Evolutionary conservation across 1,140 invertebrate species (phyloP), one percentile per base, ranked within the genome.

Genomic region (Mercenaria mercenaria): DNA sequence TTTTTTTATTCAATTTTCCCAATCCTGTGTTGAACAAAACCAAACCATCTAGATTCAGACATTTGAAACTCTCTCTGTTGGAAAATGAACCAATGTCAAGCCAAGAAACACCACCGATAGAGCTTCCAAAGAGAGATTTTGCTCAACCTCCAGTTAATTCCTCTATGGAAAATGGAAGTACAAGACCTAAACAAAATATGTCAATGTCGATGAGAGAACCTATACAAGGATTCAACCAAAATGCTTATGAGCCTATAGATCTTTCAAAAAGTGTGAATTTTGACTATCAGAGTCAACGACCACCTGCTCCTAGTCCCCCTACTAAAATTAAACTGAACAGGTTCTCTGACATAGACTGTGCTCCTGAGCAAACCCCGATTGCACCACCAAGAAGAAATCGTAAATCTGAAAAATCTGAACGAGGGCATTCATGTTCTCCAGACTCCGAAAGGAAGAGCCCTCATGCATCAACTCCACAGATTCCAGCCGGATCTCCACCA

Each of bases 351-450:
- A 29, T 64, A 29, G 34, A 77, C 37, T 34, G 26, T 34, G 8
- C 32, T 23, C 4, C 18, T 18, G 59, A 79, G 23, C 74, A 87
- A n/a, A 20, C 26, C 8, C 86, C 86, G 23, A 32, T 81, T 47
- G 86, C 86, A 32, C 86, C 86, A 20, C 86, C 86, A 26, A 81
- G 86, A 39, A 80, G 86, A 41, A 88, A 88, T 50, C 50, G 79
- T 32, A 84, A 84, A 32, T 34, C 61, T 43, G 61, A 67, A 4
- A 72, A 47, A 52, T 32, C 23, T 18, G 34, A 11, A 18, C 15
- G 26, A 23, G 43, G 0, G 20, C 0, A 39, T 37, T 15, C 67
- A 20, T 32, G 29, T 41, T 72, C 67, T 1, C 34, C 34, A 23
- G 67, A 72, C 18, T 15, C 37, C 1, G 2, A 23, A 15, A 39